Conservation (phyloP, 2,113 vertebrate genomes). For the Columba livia region DNA sequence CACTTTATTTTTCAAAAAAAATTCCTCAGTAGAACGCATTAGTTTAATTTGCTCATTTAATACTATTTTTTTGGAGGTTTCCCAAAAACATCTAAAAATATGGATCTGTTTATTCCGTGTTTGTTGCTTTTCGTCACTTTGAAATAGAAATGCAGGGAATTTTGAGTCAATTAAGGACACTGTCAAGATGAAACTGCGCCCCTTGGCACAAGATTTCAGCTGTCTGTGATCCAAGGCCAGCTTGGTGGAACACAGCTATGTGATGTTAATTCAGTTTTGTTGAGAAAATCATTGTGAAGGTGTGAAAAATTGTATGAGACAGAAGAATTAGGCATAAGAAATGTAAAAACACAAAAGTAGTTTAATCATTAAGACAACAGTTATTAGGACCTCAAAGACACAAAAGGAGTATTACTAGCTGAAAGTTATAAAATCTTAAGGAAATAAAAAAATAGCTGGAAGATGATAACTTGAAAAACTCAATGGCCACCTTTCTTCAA, state of each 20-base stretch:
- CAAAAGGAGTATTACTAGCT: neutral
- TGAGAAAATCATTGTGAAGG: neutral
- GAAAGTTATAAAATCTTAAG: neutral
- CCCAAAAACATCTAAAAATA: neutral
- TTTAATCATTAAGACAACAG: neutral
- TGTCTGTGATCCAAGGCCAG: neutral
- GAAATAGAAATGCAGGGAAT: neutral
- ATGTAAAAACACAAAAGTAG: neutral
- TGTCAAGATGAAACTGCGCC: neutral
- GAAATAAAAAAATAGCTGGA: neutral
- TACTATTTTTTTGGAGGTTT: neutral
- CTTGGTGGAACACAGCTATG: neutral
- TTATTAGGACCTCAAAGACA: neutral
- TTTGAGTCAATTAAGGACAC: neutral
- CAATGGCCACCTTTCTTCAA: neutral
- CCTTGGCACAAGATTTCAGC: neutral
- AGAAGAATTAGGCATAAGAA: neutral
- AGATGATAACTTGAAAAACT: neutral
- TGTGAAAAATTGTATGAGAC: neutral
- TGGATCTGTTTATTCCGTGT: neutral
- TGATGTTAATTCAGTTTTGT: neutral
- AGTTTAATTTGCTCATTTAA: neutral
- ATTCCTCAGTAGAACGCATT: neutral
- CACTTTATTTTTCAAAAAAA: neutral
- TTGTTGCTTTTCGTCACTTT: neutral